Base-by-base conservation (phyloP, 1,140 invertebrate species). In the Ylistrum balloti region DNA sequence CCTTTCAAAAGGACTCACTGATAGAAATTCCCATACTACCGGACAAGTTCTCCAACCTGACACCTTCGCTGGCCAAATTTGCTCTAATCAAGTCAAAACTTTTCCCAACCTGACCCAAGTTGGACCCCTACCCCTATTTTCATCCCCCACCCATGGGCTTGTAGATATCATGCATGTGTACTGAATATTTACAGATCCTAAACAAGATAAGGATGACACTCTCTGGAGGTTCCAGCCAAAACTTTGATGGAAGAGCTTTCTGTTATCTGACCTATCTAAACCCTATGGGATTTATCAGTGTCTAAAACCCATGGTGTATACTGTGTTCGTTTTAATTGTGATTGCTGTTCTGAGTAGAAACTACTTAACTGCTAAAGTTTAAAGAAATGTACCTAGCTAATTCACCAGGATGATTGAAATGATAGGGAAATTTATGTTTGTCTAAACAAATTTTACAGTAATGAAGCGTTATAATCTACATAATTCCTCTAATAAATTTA, bases 81-180 rank as follows among this genome's bases (percentile, higher is more conserved):
- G 56, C n/a, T 74, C 56, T 74, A 74, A n/a, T 74, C 56, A 28
- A 74, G 17, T 28, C 11, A 17, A 74, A 74, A 74, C 56, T 5
- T 74, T n/a, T 74, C 56, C 56, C 1, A 74, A 74, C 5, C 9
- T 28, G 28, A 74, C 5, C 2, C 28, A 74, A 74, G 56, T n/a
- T 3, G 56, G 11, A 22, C 56, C 56, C 56, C 56, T 28, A 28
- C 22, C n/a, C n/a, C n/a, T 28, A 7, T 1, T 74, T 9, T 11
- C 22, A 5, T 13, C 35, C 35, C 56, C 56, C 56, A 28, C 56
- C 56, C 56, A 22, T 74, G 56, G 56, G 56, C n/a, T 17, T 28
- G 22, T n/a, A 28, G 56, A 74, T 28, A 74, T n/a, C 56, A 74
- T 74, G 56, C 56, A 74, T 74, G 56, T 74, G 56, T 74, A 74